Percentiles rank a stretch among this genome's conserved stretches.
Evolutionary conservation across 1,140 invertebrate species (phyloP).

Genomic region (Proctacanthus coquilletti): DNA sequence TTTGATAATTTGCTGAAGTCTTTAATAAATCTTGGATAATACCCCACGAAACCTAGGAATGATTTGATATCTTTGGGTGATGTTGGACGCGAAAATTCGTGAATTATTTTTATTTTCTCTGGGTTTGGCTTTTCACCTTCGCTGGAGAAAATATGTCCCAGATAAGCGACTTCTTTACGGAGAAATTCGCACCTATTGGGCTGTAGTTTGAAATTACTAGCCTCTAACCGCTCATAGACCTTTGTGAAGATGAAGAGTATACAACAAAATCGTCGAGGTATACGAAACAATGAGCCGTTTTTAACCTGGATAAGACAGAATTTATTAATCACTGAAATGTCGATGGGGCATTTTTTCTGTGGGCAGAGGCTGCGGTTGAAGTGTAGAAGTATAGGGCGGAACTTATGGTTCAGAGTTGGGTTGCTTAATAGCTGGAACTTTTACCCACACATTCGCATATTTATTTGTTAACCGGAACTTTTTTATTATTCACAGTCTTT

Average conservation of each 20-base stretch:
- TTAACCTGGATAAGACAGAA: not conserved
- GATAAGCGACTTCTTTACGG: constrained; percentile 19
- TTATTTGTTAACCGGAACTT: too few species aligned
- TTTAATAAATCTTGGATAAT: not conserved
- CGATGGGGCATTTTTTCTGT: not conserved
- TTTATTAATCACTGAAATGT: not conserved
- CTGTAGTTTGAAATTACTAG: constrained; percentile 24
- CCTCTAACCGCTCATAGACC: not conserved
- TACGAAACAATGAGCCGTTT: not conserved
- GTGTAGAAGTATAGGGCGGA: too few species aligned
- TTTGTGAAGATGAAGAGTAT: not conserved
- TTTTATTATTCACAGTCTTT: too few species aligned
- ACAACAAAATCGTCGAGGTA: not conserved
- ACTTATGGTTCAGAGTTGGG: too few species aligned
- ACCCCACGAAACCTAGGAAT: not conserved
- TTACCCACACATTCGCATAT: too few species aligned
- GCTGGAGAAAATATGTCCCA: constrained; percentile 25
- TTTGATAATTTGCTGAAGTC: too few species aligned
- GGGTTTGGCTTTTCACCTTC: constrained; percentile 28
- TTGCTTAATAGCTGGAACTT: too few species aligned
- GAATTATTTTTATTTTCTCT: not conserved
- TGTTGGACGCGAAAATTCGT: not conserved
- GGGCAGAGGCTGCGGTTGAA: too few species aligned
- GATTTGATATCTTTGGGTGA: not conserved
- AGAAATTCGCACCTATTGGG: constrained; percentile 30